These are phyloP conservation scores for Aphidoletes aphidimyza DNA, from an alignment of 2,888 invertebrate genomes.

Conservation along the genomic window DNA sequence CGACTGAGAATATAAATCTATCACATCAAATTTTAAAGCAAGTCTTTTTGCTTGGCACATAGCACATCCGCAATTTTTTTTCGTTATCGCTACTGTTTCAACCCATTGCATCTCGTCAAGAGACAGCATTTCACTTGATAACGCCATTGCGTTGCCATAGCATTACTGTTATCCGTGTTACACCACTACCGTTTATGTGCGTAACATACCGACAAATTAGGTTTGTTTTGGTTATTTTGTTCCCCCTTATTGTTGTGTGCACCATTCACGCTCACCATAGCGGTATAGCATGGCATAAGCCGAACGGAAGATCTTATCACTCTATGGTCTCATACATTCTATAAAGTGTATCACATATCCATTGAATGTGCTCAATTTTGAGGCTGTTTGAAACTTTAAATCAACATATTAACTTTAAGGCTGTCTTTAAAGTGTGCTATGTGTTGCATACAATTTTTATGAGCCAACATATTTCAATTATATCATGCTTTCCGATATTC, in stretches of 20 bases:
- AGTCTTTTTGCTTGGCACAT: not conserved
- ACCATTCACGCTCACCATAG: not conserved
- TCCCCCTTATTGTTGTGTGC: not conserved
- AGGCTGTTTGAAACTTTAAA: not conserved
- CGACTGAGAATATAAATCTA: not conserved
- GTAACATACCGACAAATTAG: constrained; percentile 44
- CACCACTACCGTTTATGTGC: not conserved
- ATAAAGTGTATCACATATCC: not conserved
- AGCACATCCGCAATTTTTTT: not conserved
- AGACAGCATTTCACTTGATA: not conserved
- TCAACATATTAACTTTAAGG: no score
- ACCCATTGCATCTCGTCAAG: not conserved
- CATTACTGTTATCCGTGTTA: not conserved
- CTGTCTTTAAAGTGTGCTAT: no score
- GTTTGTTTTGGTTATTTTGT: constrained; percentile 31
- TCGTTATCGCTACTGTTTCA: not conserved
- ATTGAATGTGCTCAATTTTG: not conserved
- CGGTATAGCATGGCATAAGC: not conserved
- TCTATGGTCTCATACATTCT: not conserved
- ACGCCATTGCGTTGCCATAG: not conserved
- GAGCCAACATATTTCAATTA: no score
- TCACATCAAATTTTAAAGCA: not conserved
- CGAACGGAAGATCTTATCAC: not conserved
- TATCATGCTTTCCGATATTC: no score
- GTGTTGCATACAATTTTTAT: no score